Base-by-base conservation (phyloP, 92 coral and sea anemone genomes). In the Ricordea florida region DNA sequence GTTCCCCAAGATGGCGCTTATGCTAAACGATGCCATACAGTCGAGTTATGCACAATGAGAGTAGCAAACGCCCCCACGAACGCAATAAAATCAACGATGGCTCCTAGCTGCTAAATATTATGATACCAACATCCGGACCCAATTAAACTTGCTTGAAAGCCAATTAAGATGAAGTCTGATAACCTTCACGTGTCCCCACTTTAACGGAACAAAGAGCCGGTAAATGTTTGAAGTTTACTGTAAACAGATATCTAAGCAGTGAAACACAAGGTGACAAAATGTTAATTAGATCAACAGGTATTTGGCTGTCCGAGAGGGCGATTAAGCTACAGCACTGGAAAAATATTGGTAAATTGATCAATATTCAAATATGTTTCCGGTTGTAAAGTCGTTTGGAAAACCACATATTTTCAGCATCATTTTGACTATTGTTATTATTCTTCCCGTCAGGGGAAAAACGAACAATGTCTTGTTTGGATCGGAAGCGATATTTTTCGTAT, bases 21-120 rank as follows among this genome's bases (percentile, higher is more conserved):
- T 91, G 22, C 87, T 87, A 69, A 91, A 91, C 56, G 97, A 91
- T 24, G 90, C 85, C 97, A 91, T 91, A 42, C 8, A 31, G 30
- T 8, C 56, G 38, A 15, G 46, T n/a, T 31, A 26, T 44, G 34
- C 34, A 43, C 37, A 72, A 47, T 46, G 36, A 59, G 27, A 59
- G 70, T 30, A 15, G 38, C 48, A 22, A 43, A 59, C 80, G 61
- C 61, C 69, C 69, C 33, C 67, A 33, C 3, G 60, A 41, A 29
- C 42, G 66, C 27, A 21, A 57, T 3, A 55, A 31, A 27, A 30
- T 65, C 57, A 43, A 30, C 15, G n/a, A 17, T 31, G 33, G 48
- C 32, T 28, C 72, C 26, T 44, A 70, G 77, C 65, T 55, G 83
- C 87, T 89, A 82, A 89, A 85, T 89, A 69, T 87, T 91, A 87